A percentile compares a stretch with the other conserved stretches of the same genome.
phyloP scores from a whole-genome alignment of 2,797 vertebrate species.

The Tympanoctomys barrerae region DNA sequence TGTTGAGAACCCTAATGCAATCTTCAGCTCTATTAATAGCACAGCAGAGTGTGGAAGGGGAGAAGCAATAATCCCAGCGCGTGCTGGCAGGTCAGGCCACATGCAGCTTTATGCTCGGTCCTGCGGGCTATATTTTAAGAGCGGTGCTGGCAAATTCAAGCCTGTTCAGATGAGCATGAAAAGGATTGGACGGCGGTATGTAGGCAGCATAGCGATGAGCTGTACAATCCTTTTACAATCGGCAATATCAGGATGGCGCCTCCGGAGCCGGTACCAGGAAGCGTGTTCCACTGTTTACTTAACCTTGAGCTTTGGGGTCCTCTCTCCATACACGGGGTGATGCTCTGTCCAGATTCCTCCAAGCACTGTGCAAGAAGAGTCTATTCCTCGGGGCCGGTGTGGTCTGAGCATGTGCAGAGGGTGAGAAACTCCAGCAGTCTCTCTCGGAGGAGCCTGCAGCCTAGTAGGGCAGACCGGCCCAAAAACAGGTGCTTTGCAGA shows the following conservation, averaged over 20 bases:
- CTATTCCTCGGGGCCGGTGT: neutral
- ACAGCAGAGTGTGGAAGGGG: slow-evolving; percentile 60
- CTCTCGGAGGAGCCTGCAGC: neutral
- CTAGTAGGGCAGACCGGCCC: neutral
- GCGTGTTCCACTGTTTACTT: slow-evolving; percentile 20
- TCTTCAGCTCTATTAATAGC: slow-evolving; percentile 79
- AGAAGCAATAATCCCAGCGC: slow-evolving; percentile 65
- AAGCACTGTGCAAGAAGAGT: neutral
- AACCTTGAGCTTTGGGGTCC: neutral
- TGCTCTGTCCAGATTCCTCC: neutral
- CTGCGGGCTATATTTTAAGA: slow-evolving; percentile 75
- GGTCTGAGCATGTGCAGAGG: neutral
- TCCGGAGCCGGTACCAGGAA: neutral
- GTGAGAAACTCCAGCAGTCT: neutral
- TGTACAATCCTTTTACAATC: slow-evolving; percentile 21
- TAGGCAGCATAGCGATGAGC: slow-evolving; percentile 45
- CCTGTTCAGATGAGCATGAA: slow-evolving; percentile 55
- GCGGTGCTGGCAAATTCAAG: slow-evolving; percentile 61
- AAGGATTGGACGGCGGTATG: slow-evolving; percentile 37
- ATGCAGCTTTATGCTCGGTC: slow-evolving; percentile 68
- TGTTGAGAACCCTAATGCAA: slow-evolving; percentile 76
- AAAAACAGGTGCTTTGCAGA: neutral
- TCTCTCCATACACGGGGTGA: neutral
- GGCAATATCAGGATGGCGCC: neutral
- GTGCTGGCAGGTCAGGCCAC: slow-evolving; percentile 73